phyloP scores from a whole-genome alignment of 2,797 vertebrate genomes.

The Vireo griseus region DNA sequence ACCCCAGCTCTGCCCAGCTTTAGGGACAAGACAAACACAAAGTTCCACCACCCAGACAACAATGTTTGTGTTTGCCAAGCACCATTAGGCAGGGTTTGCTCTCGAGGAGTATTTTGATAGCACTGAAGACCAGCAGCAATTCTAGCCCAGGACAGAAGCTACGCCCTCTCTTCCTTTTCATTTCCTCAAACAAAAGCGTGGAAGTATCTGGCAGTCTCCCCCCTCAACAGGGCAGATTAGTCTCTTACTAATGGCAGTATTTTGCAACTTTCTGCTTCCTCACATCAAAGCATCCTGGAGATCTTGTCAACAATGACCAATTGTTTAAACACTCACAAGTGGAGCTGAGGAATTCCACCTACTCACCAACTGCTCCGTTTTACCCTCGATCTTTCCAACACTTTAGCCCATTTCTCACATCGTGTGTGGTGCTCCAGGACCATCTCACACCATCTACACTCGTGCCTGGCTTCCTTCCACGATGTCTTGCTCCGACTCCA shows the following conservation, averaged over 20 bases:
- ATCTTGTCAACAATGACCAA: neutral
- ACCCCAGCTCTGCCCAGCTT: neutral
- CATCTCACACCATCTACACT: neutral
- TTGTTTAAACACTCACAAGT: neutral
- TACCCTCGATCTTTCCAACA: neutral
- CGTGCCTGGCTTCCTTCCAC: neutral
- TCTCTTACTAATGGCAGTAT: neutral
- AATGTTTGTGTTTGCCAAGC: neutral
- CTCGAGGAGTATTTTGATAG: neutral
- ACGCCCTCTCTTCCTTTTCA: neutral
- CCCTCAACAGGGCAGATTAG: neutral
- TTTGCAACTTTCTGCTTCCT: constrained; percentile 25
- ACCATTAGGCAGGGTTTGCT: neutral
- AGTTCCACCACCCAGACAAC: neutral
- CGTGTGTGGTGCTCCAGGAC: neutral
- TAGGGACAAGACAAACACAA: neutral
- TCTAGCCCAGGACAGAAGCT: neutral
- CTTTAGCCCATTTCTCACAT: neutral
- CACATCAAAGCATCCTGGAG: constrained; percentile 21
- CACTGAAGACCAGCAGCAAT: neutral
- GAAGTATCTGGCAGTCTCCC: neutral
- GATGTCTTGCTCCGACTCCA: neutral
- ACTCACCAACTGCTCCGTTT: neutral
- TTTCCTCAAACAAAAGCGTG: constrained; percentile 13
- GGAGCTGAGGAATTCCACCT: neutral